Base-by-base conservation (phyloP, 2,888 invertebrate genomes). In the Poecilus cupreus region DNA sequence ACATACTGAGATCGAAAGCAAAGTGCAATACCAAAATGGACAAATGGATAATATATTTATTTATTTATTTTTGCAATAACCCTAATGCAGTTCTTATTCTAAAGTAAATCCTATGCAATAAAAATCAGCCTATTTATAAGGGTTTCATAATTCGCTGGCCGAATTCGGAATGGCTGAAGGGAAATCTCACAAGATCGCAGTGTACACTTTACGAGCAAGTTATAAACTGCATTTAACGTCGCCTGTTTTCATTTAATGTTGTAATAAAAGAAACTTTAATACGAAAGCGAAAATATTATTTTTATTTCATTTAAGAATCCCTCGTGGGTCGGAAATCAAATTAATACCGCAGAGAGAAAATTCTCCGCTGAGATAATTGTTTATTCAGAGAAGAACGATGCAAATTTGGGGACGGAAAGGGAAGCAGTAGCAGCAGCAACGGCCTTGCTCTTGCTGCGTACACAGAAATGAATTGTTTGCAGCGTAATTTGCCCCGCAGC, bases 221-320 rank as follows among this genome's bases (percentile, higher is more conserved):
- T 76, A 76, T 76, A 76, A 76, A 76, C 32, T 76, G 76, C 76
- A 76, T 54, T 76, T 76, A 76, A 76, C 76, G 76, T 76, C 57
- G 32, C 54, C 76, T 57, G 54, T 76, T 76, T 57, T 76, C 76
- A 57, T 76, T 76, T 76, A 54, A 76, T 76, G 76, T 26, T 37
- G 32, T 43, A 76, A 76, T 76, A 76, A 76, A 76, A 76, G 57
- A 76, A 76, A 76, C 76, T 76, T 54, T 54, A 76, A 46, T 72
- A 43, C 43, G 43, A 72, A 76, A 54, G 22, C 57, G 76, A 76
- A 76, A 76, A 76, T 76, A 54, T 76, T 76, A 76, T 76, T 76
- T 57, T 76, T 76, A 76, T 76, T 76, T 76, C 76, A 54, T 76
- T 76, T 76, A 76, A 76, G 75, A 32, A 39, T 76, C 20, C 24